Evolutionary conservation across 2,797 vertebrate species (phyloP), one percentile per base, ranked within the genome.

Genomic region (Leptoclinus maculatus): DNA sequence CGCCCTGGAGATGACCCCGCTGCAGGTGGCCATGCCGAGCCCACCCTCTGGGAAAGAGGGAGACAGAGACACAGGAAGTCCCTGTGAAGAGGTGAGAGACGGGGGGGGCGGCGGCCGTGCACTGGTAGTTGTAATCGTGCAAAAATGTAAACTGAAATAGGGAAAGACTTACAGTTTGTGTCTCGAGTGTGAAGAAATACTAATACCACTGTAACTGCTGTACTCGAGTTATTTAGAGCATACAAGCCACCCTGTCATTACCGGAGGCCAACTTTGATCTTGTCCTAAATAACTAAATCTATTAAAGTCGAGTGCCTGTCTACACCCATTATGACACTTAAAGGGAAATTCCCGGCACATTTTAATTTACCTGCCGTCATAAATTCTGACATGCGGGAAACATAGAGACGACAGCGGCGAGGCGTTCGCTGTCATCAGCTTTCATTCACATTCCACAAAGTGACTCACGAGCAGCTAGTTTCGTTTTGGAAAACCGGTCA

Each of bases 1-100:
- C 2, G 29, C 75, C 4, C 39, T 29, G 32, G 95, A 96, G 82
- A 89, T 87, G 87, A 97, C 95, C 2, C 96, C 95, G 76, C 81
- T 76, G 4, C 76, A 58, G 0, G 51, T 69, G 11, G 77, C 86
- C 51, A 78, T 94, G 90, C 80, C 88, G 49, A 36, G 87, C 7
- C 75, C 83, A 25, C 62, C 82, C 34, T 74, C 66, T 38, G 80
- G 29, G 62, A 78, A 54, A 23, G 58, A 58, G 3, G 59, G 21
- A 25, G 65, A 73, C 0, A 27, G 19, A n/a, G 65, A 70, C 0
- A 27, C 60, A 12, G 51, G 51, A 29, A 59, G 70, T 51, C 41
- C 19, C 11, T 2, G 7, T 70, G 81, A 78, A 11, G 79, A 89
- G 83, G 90, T 92, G 71, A 74, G 74, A 49, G 45, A 34, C 7